phyloP scores from a whole-genome alignment of 2,888 invertebrate species.

The Drosophila diplacantha region DNA sequence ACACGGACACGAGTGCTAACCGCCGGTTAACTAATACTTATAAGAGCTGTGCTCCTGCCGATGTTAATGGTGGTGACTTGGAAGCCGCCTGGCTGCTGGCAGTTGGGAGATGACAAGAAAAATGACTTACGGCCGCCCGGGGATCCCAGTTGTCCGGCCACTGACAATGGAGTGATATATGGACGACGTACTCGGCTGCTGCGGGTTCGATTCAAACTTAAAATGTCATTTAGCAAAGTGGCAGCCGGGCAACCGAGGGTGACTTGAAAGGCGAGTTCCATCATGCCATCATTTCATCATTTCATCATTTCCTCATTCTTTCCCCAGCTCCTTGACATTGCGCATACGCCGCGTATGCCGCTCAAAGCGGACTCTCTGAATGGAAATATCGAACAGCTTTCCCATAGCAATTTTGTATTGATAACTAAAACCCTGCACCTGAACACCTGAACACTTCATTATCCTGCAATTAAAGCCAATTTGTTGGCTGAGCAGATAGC shows the following conservation, averaged over 20 bases:
- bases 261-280: not conserved
- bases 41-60: slow-evolving; percentile 4
- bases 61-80: slow-evolving; percentile 3
- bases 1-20: slow-evolving; percentile 35
- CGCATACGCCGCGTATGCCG: slow-evolving; percentile 22
- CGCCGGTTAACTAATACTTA: slow-evolving; percentile 40
- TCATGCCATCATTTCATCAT: slow-evolving; percentile 38
- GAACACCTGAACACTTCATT: slow-evolving; percentile 12
- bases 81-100: too few relatives aligned
- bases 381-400: not conserved
- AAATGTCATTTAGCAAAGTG: slow-evolving; percentile 54
- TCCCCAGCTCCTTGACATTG: not conserved
- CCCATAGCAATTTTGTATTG: not conserved
- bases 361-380: not conserved
- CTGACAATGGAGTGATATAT: slow-evolving; percentile 53
- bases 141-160: slow-evolving; percentile 20
- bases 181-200: not conserved
- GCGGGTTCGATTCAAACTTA: slow-evolving; percentile 21
- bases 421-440: not conserved
- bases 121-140: slow-evolving; percentile 43
- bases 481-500: slow-evolving; percentile 13
- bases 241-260: not conserved
- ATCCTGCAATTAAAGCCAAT: slow-evolving; percentile 40
- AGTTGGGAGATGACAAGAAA: slow-evolving; percentile 48
- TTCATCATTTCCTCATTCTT: too few relatives aligned